Conservation (phyloP, 2,888 invertebrate species). For the Xylota sylvarum region DNA sequence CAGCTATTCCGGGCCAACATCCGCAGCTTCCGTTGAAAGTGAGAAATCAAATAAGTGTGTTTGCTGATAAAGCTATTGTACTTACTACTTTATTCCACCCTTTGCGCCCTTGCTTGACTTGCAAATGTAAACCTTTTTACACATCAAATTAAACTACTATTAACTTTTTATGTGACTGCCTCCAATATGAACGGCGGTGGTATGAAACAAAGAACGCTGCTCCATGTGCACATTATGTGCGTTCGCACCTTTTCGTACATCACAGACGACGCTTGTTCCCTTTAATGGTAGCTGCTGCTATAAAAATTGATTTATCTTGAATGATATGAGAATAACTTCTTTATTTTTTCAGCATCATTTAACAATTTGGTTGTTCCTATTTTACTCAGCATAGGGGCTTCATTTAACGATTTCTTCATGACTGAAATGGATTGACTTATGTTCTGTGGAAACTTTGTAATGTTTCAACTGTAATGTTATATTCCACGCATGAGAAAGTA, state of each 20-base stretch:
- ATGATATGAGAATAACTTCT: constrained; percentile 35
- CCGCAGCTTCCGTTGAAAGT: neutral
- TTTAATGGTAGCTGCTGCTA: constrained; percentile 12
- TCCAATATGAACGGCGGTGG: neutral
- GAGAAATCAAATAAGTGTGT: constrained; percentile 1
- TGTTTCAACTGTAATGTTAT: neutral
- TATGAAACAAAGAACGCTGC: neutral
- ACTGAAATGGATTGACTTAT: constrained; percentile 2
- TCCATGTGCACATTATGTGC: neutral
- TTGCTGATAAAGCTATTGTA: constrained; percentile 2
- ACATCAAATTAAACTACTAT: constrained; percentile 14
- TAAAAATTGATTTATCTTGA: constrained; percentile 50
- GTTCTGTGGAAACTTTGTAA: neutral
- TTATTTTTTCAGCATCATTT: constrained; percentile 42
- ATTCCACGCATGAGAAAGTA: neutral
- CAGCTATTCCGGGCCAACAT: neutral
- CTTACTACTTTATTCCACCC: neutral
- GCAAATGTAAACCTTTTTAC: neutral
- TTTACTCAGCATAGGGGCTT: neutral
- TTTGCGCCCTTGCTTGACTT: neutral
- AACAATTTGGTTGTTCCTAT: constrained; percentile 31
- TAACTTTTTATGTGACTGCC: constrained; percentile 1
- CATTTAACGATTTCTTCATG: neutral
- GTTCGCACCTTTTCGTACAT: constrained; percentile 5
- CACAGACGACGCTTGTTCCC: neutral